Evolutionary conservation across 2,113 vertebrate genomes (phyloP).

Genomic region (Myrmecobius fasciatus): DNA sequence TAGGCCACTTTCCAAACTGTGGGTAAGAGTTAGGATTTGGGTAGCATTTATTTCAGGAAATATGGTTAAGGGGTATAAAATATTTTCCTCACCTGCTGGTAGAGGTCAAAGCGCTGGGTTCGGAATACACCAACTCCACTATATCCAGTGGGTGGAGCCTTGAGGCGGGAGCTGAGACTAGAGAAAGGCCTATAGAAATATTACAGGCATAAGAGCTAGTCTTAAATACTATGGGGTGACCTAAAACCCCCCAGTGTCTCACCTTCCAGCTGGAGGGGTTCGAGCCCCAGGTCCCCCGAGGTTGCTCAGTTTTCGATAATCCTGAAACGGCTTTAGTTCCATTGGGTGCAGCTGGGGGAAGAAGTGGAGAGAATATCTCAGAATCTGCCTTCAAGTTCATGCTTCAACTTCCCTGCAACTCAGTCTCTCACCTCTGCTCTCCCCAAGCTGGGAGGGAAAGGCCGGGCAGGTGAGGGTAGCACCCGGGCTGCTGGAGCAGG

Average conservation of each 20-base stretch:
- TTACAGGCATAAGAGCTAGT: not conserved
- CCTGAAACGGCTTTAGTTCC: slow-evolving; percentile 81
- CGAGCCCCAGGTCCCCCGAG: slow-evolving; percentile 73
- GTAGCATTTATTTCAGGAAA: not conserved
- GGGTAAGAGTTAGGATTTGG: not conserved
- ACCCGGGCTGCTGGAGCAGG: slow-evolving; percentile 70
- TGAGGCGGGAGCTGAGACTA: slow-evolving; percentile 74
- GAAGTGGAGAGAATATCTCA: not conserved
- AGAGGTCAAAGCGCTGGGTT: slow-evolving; percentile 78
- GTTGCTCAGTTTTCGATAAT: slow-evolving; percentile 76
- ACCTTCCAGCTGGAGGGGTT: slow-evolving; percentile 76
- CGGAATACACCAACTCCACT: slow-evolving; percentile 72
- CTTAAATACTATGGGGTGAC: not conserved
- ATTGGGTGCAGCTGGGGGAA: slow-evolving; percentile 72
- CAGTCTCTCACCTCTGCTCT: slow-evolving; percentile 69
- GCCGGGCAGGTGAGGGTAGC: slow-evolving; percentile 72
- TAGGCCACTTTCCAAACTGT: not conserved
- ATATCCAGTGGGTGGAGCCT: slow-evolving; percentile 75
- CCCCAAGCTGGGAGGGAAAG: slow-evolving; percentile 75
- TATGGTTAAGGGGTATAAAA: not conserved
- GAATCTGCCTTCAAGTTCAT: not conserved
- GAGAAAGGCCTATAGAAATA: slow-evolving; percentile 58
- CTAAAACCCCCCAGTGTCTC: slow-evolving; percentile 17
- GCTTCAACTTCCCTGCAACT: no score
- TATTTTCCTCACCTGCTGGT: slow-evolving; percentile 76